These are phyloP conservation scores for Zosterops hypoxanthus DNA, from an alignment of 2,113 vertebrate species.

Conservation along the genomic window DNA sequence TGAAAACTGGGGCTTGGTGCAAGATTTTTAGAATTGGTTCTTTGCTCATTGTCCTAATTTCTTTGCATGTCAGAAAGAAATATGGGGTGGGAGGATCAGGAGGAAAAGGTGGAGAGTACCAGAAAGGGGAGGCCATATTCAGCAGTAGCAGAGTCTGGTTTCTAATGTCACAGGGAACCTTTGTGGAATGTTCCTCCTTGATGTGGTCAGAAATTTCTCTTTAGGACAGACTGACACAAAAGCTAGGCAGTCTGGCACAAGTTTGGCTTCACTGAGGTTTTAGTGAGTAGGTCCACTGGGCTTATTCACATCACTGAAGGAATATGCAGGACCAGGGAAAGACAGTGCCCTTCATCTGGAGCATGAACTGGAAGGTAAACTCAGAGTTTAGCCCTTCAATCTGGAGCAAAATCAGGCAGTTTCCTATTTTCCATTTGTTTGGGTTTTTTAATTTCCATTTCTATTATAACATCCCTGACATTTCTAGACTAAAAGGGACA, in stretches of 20 bases:
- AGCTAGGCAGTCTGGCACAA: not conserved
- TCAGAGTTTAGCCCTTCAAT: not conserved
- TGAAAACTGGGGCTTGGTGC: not conserved
- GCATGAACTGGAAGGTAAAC: not conserved
- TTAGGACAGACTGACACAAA: not conserved
- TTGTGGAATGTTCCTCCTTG: not conserved
- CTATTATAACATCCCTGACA: not conserved
- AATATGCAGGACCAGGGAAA: not conserved
- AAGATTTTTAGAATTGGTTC: not conserved
- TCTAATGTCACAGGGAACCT: rapidly evolving
- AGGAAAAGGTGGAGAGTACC: not conserved
- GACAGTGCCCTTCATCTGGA: not conserved
- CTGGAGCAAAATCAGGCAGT: not conserved
- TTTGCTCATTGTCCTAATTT: not conserved
- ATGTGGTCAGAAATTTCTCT: not conserved
- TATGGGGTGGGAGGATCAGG: not conserved
- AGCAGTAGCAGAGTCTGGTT: not conserved
- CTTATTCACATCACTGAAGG: not conserved
- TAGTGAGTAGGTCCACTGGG: rapidly evolving
- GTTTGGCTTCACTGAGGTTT: not conserved
- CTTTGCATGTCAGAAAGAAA: not conserved
- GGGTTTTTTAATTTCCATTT: not conserved
- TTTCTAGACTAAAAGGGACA: not conserved
- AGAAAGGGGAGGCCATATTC: rapidly evolving
- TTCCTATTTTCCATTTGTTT: not conserved